A percentile compares a stretch with the other conserved stretches of the same genome.
phyloP scores from a whole-genome alignment of 1,140 invertebrate genomes.

The Drosophila santomea region DNA sequence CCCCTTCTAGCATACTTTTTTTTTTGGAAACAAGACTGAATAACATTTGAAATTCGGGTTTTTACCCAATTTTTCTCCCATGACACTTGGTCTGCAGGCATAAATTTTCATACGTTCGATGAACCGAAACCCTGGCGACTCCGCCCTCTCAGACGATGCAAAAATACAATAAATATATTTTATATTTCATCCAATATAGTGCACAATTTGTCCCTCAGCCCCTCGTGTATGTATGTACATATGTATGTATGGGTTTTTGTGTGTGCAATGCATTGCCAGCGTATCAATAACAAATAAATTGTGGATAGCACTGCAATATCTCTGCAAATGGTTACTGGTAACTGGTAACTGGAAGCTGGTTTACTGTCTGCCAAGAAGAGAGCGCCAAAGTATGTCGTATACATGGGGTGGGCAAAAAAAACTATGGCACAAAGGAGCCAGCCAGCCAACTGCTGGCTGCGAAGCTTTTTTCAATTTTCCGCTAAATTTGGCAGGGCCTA shows the following conservation, averaged over 20 bases:
- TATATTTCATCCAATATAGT: slow-evolving; percentile 44
- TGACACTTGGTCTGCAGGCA: slow-evolving; percentile 45
- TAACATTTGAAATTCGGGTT: slow-evolving; percentile 9
- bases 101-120: slow-evolving; percentile 37
- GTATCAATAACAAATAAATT: slow-evolving; percentile 76
- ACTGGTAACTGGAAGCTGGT: slow-evolving; percentile 21
- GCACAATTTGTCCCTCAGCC: slow-evolving; percentile 43
- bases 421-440: slow-evolving; percentile 50
- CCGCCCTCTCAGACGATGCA: slow-evolving; percentile 18
- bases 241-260: slow-evolving; percentile 22
- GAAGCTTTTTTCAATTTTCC: slow-evolving; percentile 84
- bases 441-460: slow-evolving; percentile 41
- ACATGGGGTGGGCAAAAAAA: slow-evolving; percentile 13
- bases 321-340: slow-evolving; percentile 27
- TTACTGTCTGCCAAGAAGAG: slow-evolving; percentile 66
- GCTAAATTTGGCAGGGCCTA: slow-evolving; percentile 81
- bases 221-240: too few species aligned
- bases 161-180: slow-evolving; percentile 69
- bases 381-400: slow-evolving; percentile 3
- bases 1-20: not conserved
- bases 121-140: slow-evolving; percentile 13
- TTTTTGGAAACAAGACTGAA: not conserved
- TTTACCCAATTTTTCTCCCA: slow-evolving; percentile 23
- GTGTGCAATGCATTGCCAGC: slow-evolving; percentile 50
- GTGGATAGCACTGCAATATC: slow-evolving; percentile 71